Conservation (phyloP, 2,797 vertebrate species). For the Clamator glandarius region DNA sequence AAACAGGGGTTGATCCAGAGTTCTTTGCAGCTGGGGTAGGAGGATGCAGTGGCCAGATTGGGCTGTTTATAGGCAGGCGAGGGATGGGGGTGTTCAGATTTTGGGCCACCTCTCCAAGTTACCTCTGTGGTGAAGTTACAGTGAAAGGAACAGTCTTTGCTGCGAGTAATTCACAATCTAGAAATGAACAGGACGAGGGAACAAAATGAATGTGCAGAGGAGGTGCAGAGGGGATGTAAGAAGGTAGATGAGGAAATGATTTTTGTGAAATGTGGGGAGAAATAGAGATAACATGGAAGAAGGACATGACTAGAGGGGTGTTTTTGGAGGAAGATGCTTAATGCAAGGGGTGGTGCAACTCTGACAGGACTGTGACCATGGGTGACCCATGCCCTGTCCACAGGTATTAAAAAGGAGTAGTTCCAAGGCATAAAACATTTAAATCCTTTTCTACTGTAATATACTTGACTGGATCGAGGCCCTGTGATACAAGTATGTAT, state of each 20-base stretch:
- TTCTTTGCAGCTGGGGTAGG: neutral
- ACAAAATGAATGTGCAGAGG: neutral
- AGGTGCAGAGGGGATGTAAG: neutral
- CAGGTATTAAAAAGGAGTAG: neutral
- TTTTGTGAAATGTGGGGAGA: neutral
- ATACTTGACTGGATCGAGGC: neutral
- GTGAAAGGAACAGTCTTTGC: neutral
- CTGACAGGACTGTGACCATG: neutral
- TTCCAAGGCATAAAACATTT: neutral
- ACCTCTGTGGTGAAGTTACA: neutral
- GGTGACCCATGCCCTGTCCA: neutral
- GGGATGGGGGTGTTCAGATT: neutral
- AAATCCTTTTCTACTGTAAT: neutral
- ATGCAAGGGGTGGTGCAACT: neutral
- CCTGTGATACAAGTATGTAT: neutral
- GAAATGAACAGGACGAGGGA: neutral
- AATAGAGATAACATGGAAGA: neutral
- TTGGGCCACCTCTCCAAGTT: neutral
- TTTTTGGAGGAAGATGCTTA: neutral
- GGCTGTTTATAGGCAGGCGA: neutral
- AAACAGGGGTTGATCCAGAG: neutral
- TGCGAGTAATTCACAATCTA: neutral
- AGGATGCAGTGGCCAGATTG: neutral
- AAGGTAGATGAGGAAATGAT: fast-evolving
- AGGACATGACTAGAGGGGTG: neutral